phyloP scores from a whole-genome alignment of 2,797 vertebrate genomes.

The Tenualosa thibaudeaui region DNA sequence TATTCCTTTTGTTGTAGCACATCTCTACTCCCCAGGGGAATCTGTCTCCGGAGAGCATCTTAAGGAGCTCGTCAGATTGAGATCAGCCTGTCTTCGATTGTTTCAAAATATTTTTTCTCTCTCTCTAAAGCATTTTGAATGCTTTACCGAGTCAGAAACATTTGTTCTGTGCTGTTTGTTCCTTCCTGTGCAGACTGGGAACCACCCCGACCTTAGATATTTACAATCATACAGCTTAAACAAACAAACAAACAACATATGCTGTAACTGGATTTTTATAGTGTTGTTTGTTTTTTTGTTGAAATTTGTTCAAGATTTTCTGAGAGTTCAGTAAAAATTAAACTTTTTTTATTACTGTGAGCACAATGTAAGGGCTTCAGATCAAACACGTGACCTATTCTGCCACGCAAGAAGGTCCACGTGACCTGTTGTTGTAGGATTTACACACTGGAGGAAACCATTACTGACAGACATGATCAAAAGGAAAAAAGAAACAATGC shows the following conservation, averaged over 20 bases:
- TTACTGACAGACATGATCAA: no score
- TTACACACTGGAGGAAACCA: no score
- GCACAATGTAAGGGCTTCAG: no score
- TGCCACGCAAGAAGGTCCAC: no score
- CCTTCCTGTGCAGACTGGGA: neutral
- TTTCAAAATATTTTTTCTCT: neutral
- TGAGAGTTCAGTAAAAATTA: no score
- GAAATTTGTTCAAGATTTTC: no score
- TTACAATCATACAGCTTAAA: neutral
- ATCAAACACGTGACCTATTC: no score
- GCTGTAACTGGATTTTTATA: no score
- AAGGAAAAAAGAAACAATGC: no score
- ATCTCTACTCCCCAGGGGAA: neutral
- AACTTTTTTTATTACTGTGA: no score
- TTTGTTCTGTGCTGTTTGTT: neutral
- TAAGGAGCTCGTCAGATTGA: neutral
- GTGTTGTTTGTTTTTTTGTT: no score
- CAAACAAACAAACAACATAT: constrained; percentile 11
- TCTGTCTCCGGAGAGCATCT: neutral
- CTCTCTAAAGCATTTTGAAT: neutral
- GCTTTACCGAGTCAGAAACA: neutral
- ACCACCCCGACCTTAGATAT: neutral
- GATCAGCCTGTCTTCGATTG: neutral
- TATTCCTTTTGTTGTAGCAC: neutral
- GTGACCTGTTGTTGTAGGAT: no score